Conservation (phyloP, 2,113 vertebrate genomes). For the Chroicocephalus ridibundus region DNA sequence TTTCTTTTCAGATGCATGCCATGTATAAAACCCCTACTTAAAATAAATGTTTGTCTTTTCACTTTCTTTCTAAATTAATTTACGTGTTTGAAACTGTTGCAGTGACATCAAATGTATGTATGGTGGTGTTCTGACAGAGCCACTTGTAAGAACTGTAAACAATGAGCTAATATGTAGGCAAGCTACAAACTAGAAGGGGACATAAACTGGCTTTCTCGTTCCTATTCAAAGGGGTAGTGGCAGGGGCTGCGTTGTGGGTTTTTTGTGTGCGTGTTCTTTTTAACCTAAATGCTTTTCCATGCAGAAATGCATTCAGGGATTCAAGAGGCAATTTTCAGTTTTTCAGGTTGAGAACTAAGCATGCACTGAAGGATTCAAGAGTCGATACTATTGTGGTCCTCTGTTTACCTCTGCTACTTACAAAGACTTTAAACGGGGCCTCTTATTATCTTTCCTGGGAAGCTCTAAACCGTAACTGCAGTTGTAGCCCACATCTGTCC, state of each 20-base stretch:
- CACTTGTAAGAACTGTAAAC: not conserved
- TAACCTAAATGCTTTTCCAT: not conserved
- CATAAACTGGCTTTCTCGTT: not conserved
- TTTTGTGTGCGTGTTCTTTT: not conserved
- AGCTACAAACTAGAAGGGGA: not conserved
- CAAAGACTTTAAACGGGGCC: not conserved
- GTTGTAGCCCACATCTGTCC: not conserved
- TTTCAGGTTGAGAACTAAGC: not conserved
- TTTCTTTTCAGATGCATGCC: slow-evolving; percentile 69
- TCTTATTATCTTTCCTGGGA: not conserved
- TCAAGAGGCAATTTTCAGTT: not conserved
- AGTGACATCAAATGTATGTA: not conserved
- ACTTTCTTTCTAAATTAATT: slow-evolving; percentile 11
- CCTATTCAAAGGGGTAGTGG: not conserved
- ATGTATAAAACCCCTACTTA: slow-evolving; percentile 63
- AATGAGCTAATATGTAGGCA: not conserved
- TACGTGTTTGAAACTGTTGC: not conserved
- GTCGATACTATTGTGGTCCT: fast-evolving
- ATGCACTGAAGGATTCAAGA: not conserved
- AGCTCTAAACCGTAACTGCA: not conserved
- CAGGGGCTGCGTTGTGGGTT: not conserved
- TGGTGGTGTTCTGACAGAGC: not conserved
- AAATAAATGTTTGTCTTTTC: slow-evolving; percentile 62
- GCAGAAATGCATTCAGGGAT: not conserved
- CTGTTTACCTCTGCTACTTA: not conserved